A percentile compares a stretch with the other conserved stretches of the same genome.
Evolutionary conservation across 2,797 vertebrate species (phyloP).

Genomic region (Enteromius viviparus): DNA sequence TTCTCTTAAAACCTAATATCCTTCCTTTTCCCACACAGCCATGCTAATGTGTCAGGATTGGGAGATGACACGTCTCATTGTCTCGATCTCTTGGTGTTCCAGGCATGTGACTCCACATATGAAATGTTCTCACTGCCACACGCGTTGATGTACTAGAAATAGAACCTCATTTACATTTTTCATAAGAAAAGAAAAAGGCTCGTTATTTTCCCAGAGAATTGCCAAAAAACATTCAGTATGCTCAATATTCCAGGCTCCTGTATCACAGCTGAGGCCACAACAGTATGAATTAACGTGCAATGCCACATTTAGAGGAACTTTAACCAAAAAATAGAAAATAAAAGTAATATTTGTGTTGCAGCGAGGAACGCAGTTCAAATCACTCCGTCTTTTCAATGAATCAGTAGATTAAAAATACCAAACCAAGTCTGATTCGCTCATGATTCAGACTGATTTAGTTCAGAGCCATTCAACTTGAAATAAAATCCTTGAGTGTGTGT

Average conservation of each 20-base stretch:
- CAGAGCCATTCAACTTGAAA: not conserved
- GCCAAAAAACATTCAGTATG: not conserved
- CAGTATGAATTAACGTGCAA: slow-evolving; percentile 14
- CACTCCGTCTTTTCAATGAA: not conserved
- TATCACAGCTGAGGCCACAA: slow-evolving; percentile 14
- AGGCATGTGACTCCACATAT: slow-evolving; percentile 16
- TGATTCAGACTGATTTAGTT: not conserved
- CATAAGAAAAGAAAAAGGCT: slow-evolving; percentile 51
- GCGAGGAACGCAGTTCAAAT: not conserved
- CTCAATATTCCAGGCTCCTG: not conserved
- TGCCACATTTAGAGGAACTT: not conserved
- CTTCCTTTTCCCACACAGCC: slow-evolving; percentile 22
- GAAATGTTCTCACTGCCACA: slow-evolving; percentile 43
- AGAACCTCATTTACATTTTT: slow-evolving; percentile 75
- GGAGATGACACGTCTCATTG: slow-evolving; percentile 46
- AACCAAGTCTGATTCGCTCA: not conserved
- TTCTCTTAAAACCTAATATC: slow-evolving; percentile 41
- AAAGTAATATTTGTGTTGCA: not conserved
- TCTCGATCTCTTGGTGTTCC: slow-evolving; percentile 34
- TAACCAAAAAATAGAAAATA: not conserved
- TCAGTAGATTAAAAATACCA: not conserved
- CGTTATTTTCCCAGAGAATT: slow-evolving; percentile 14
- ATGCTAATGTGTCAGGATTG: slow-evolving; percentile 33
- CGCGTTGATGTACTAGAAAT: slow-evolving; percentile 65
- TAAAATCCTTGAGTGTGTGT: not conserved